Base-by-base conservation (phyloP, 2,113 vertebrate species). In the Ammodytes dubius region DNA sequence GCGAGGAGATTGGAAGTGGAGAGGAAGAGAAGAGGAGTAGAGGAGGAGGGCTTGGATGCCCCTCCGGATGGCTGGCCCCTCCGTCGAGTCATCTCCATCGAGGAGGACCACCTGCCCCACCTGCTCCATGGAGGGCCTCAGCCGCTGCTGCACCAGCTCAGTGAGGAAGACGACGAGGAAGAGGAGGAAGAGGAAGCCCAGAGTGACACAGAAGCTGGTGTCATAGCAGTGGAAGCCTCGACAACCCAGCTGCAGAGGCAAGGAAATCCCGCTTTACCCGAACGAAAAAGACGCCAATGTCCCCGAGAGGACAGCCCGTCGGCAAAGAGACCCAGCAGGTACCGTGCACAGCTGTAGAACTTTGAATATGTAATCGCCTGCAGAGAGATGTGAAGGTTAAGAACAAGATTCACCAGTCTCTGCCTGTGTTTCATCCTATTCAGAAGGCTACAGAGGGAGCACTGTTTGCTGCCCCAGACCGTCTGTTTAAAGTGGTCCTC, bases 41-140 rank as follows among this genome's bases (percentile, higher is more conserved):
- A 85, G 6, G 65, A 89, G 35, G 92, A 93, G 37, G 83, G 4
- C 7, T 17, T 91, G 67, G 92, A 94, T n/a, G 52, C 72, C 0
- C 94, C 92, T 0, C 88, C 58, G 0, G 93, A 89, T 0, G 92
- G 90, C 2, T 94, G 73, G n/a, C 94, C 74, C 1, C 91, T 98
- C n/a, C 95, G 94, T 46, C 95, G 98, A 65, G 96, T 99, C 90
- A 97, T 99, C 91, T 98, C 97, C 79, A 97, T 99, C 39, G 98
- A 99, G 83, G 97, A 99, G 87, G 98, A 99, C 83, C 97, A 95
- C 79, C 89, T 98, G 9, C 97, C 97, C 7, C 96, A 97, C 54
- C 92, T 98, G 57, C 95, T 97, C 74, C 95, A 96, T 0, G 92
- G 81, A 5, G 81, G 93, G 13, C 72, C 85, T 49, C 94, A 95